Conservation (phyloP, 2,888 invertebrate genomes). For the Glyphotaelius pellucidus region DNA sequence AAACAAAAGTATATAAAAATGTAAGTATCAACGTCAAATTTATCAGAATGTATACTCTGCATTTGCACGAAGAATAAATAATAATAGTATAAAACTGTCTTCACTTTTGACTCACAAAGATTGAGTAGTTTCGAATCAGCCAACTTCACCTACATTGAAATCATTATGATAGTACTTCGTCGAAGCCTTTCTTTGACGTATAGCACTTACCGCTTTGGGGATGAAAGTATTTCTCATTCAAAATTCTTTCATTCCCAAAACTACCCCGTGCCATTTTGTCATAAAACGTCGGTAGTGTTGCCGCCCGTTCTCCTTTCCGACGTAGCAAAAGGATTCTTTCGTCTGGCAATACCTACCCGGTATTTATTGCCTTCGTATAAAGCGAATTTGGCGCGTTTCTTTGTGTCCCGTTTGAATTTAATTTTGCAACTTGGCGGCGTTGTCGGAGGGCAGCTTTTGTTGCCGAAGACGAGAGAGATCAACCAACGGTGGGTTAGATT, state of each 20-base stretch:
- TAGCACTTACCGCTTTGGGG: not conserved
- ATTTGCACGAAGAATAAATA: not conserved
- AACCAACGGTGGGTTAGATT: not conserved
- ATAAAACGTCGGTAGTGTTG: not conserved
- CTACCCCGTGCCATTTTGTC: constrained; percentile 10
- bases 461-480: not conserved
- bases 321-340: constrained; percentile 2
- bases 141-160: not conserved
- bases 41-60: too few relatives aligned
- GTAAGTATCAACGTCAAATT: too few relatives aligned
- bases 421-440: constrained; percentile 45
- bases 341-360: constrained; percentile 4
- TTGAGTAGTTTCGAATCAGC: not conserved
- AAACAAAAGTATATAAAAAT: too few relatives aligned
- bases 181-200: not conserved
- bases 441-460: constrained; percentile 13
- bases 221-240: not conserved
- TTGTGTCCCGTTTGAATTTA: constrained; percentile 52
- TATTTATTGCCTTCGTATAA: constrained; percentile 54
- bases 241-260: not conserved
- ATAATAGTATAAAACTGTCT: not conserved
- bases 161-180: not conserved
- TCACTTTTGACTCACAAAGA: not conserved
- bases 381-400: constrained; percentile 49
- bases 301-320: not conserved